Evolutionary conservation across 2,888 invertebrate genomes (phyloP).

Genomic region (Tiliacea citrago): DNA sequence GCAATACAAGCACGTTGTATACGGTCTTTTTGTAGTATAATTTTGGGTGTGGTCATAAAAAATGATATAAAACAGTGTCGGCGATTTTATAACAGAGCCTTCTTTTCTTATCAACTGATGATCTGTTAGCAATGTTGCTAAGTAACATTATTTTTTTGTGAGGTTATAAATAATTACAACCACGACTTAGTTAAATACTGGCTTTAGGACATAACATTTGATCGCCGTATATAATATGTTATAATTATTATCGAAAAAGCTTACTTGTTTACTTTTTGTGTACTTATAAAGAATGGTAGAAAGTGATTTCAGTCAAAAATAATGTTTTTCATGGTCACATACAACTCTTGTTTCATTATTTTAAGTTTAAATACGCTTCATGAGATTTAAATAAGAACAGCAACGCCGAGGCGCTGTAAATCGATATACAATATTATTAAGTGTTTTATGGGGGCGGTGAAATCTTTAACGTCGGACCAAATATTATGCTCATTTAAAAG

Average conservation of each 20-base stretch:
- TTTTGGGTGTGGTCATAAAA: constrained; percentile 67
- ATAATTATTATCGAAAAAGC: background rate
- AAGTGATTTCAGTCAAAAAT: constrained; percentile 2
- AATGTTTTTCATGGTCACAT: constrained; percentile 1
- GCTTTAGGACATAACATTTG: constrained; percentile 54
- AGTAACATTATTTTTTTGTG: constrained; percentile 66
- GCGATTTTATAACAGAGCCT: constrained; percentile 72
- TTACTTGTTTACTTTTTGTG: background rate
- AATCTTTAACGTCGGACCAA: constrained; percentile 75
- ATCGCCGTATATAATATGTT: constrained; percentile 4
- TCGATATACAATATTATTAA: constrained; percentile 78
- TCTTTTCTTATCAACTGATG: constrained; percentile 70
- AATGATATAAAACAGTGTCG: constrained; percentile 70
- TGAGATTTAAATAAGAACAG: constrained; percentile 51
- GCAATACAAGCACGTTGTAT: constrained; percentile 62
- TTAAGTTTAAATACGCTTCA: constrained; percentile 39
- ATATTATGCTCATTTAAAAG: constrained; percentile 76
- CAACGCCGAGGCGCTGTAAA: constrained; percentile 50
- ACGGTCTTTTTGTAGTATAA: constrained; percentile 56
- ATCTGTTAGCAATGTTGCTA: constrained; percentile 71
- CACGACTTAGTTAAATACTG: constrained; percentile 29
- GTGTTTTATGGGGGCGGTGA: constrained; percentile 81
- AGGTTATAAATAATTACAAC: constrained; percentile 69
- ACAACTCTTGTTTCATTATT: constrained; percentile 40
- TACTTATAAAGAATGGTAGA: background rate